Evolutionary conservation across 2,888 invertebrate species (phyloP).

Genomic region (Graphium colonna): DNA sequence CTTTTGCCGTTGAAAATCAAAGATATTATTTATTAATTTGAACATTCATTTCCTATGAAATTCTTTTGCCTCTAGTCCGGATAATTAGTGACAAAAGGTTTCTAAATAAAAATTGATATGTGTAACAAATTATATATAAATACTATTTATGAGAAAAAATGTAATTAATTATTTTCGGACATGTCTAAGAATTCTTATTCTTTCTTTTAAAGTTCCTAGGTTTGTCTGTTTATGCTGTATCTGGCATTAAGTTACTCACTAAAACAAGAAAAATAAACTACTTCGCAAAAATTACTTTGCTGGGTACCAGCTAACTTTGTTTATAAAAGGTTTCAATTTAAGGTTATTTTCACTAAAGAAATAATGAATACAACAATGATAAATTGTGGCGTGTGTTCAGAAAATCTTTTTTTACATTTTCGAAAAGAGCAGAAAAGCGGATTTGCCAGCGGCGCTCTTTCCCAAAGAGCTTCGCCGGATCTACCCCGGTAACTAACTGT

Average conservation of each 20-base stretch:
- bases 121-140: not conserved
- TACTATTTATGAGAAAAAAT: not conserved
- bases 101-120: not conserved
- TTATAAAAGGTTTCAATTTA: too few species aligned
- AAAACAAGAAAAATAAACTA: too few species aligned
- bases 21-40: not conserved
- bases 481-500: conserved; percentile 60
- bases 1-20: conserved; percentile 8
- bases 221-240: too few species aligned
- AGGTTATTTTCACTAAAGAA: too few species aligned
- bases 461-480: conserved; percentile 48
- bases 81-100: not conserved
- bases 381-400: not conserved
- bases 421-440: conserved; percentile 35
- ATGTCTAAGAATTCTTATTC: not conserved
- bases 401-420: conserved; percentile 8
- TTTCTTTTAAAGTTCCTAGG: too few species aligned
- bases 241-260: too few species aligned
- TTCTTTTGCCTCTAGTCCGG: not conserved
- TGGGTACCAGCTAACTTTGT: too few species aligned
- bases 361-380: too few species aligned
- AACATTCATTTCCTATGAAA: not conserved
- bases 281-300: too few species aligned
- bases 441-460: conserved; percentile 53
- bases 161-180: not conserved